Base-by-base conservation (phyloP, 2,888 invertebrate genomes). In the Aporophyla nigra region DNA sequence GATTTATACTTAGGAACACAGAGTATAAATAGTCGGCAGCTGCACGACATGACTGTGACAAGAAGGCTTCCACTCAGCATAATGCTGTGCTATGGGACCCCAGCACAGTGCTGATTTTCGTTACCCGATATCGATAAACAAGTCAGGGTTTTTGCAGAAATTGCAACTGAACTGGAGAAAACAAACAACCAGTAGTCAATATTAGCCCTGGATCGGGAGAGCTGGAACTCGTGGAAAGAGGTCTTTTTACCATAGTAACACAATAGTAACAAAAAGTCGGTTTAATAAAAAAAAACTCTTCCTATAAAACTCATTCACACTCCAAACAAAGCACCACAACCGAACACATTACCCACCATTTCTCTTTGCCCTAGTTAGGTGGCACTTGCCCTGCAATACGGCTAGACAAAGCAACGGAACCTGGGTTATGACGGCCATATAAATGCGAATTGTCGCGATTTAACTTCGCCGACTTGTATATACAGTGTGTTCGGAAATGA, bases 401-500 rank as follows among this genome's bases (percentile, higher is more conserved):
- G 84, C 85, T 85, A 93, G 91, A 94, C 93, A 93, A 93, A 92
- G 90, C 91, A 90, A 85, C 91, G 91, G 92, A 89, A 92, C 92
- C 89, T 85, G 91, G 92, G 92, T 94, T 93, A 93, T 93, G 94
- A 93, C 91, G 90, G 92, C 89, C 91, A 93, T 95, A 93, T 94
- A 95, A 94, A 95, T 95, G 94, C 93, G 94, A 94, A 95, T 95
- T 93, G 95, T 94, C 91, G 91, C 93, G 91, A 94, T 94, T 92
- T 93, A 93, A 94, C 93, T 93, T 90, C 12, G 83, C 87, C 88
- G 86, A 87, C 90, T 87, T 78, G 46, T 53, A 46, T 90, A 86
- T 87, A 86, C 88, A 88, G 86, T 89, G 90, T 89, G 90, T 94
- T 92, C 92, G 93, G 93, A 94, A 94, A 93, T 93, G 92, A 92